phyloP scores from a whole-genome alignment of 2,113 vertebrate genomes.

The Caracal caracal region DNA sequence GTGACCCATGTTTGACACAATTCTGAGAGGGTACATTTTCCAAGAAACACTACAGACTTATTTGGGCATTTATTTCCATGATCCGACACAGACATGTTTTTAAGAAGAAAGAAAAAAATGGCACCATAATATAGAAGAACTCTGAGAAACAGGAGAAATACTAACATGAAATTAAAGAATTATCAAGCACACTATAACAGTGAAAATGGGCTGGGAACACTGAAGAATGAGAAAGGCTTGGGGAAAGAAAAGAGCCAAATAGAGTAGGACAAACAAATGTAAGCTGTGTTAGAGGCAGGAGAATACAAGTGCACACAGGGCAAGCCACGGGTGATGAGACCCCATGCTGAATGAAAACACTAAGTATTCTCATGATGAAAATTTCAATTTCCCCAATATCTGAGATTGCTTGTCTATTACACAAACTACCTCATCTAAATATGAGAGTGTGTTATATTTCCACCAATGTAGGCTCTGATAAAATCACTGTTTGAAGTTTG shows the following conservation, averaged over 20 bases:
- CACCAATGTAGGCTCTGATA: not conserved
- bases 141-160: not conserved
- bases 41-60: not conserved
- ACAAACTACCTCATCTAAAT: not conserved
- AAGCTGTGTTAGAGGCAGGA: not conserved
- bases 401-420: not conserved
- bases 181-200: not conserved
- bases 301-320: too few species aligned
- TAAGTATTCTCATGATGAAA: not conserved
- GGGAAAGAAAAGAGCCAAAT: not conserved
- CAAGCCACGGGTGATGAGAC: not conserved
- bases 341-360: not conserved
- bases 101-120: not conserved
- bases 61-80: not conserved
- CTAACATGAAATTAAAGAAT: not conserved
- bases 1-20: not conserved
- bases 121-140: not conserved
- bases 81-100: not conserved
- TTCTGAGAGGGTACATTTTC: not conserved
- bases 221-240: not conserved
- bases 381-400: not conserved
- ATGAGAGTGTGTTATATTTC: not conserved
- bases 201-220: not conserved
- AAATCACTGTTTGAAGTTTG: not conserved
- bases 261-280: not conserved